Evolutionary conservation across 2,797 vertebrate species (phyloP), one percentile per base, ranked within the genome.

Genomic region (Muscicapa striata): DNA sequence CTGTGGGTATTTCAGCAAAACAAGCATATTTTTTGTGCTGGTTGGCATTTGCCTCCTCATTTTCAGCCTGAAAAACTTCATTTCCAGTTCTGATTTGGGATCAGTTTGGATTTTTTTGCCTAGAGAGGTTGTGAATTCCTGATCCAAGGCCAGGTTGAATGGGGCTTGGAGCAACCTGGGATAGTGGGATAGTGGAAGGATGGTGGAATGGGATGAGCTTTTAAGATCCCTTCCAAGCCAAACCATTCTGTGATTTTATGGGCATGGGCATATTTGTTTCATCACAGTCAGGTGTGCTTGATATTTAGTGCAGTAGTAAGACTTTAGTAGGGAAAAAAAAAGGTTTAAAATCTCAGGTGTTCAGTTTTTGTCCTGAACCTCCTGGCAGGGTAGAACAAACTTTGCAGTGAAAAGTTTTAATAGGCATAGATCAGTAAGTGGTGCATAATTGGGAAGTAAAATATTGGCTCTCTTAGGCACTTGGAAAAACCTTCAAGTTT

Each of bases 231-330:
- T 82, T 49, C 32, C 57, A 57, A 19, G 36, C 41, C 41, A 68
- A 82, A 38, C 32, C 23, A n/a, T 17, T 62, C 49, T 38, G 26
- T 3, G 23, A 63, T 57, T 89, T 82, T 57, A 29, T 67, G 26
- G 40, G 7, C 5, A 6, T 32, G n/a, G 7, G 7, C 72, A 0
- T 66, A n/a, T 75, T 58, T 1, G 2, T 48, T 69, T 43, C 34
- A 15, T 36, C 45, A 13, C 43, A 45, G 29, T 6, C 22, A 5
- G 14, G 21, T 55, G 8, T 63, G 30, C 30, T 1, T 41, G 51
- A 13, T 61, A n/a, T 32, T 66, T 43, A 13, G 9, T 3, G 23
- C 6, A 7, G 23, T 19, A 40, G 14, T 36, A 43, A 63, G 61
- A 22, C 10, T 46, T 45, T 10, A 17, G 13, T 5, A 11, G 8